Evolutionary conservation across 2,113 vertebrate species (phyloP).

Genomic region (Axis porcinus): DNA sequence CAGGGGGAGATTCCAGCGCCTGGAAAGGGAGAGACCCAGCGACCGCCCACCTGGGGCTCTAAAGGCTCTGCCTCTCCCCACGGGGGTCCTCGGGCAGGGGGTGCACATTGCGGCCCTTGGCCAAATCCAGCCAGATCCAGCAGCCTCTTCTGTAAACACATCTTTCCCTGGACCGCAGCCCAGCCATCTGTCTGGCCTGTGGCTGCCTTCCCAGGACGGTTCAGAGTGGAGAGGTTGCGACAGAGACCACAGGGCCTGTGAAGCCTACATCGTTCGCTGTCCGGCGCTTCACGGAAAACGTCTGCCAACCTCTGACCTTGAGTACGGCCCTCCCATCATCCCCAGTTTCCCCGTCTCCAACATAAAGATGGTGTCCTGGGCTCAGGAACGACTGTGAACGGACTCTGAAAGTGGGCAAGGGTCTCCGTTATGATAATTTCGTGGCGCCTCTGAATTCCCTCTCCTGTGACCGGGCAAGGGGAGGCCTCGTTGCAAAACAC

Average conservation of each 20-base stretch:
- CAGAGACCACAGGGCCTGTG: accelerated
- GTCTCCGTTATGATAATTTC: accelerated
- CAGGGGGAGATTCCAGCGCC: not conserved
- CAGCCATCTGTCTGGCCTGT: not conserved
- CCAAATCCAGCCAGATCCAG: not conserved
- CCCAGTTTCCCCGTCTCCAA: not conserved
- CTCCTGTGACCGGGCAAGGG: not conserved
- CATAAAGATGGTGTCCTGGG: accelerated
- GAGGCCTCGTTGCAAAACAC: too few species aligned
- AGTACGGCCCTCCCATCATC: accelerated
- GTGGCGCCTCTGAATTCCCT: not conserved
- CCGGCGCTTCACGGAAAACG: accelerated
- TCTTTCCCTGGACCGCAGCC: not conserved
- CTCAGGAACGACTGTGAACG: accelerated
- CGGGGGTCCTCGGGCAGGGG: not conserved
- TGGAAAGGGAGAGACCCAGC: not conserved
- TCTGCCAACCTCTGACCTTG: too few species aligned
- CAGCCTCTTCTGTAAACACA: not conserved
- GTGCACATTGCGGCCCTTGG: not conserved
- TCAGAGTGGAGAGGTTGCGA: not conserved
- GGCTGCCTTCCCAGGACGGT: not conserved
- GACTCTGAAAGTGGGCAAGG: not conserved
- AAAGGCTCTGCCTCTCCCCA: not conserved
- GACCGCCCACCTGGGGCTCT: not conserved
- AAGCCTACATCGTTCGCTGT: not conserved